These are phyloP conservation scores for Pycnonotus jocosus DNA, from an alignment of 2,113 vertebrate species.

Conservation along the genomic window DNA sequence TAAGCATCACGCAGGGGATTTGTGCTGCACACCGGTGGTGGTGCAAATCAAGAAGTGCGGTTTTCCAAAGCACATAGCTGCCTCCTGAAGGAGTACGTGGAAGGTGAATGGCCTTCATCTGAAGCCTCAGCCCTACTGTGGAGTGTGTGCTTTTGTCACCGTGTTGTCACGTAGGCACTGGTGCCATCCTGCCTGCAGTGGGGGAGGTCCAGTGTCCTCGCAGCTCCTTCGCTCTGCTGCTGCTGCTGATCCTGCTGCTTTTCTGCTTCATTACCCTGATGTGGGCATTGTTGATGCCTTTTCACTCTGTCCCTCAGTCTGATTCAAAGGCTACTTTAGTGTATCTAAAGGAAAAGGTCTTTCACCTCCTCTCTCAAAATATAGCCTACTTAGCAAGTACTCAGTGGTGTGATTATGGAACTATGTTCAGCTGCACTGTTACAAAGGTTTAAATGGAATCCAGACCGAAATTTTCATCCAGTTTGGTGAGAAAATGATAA, in stretches of 20 bases:
- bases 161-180: neutral
- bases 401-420: neutral
- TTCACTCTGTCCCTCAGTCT: neutral
- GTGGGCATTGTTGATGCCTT: slow-evolving; percentile 32
- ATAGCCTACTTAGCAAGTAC: neutral
- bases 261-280: slow-evolving; percentile 62
- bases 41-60: neutral
- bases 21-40: neutral
- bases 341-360: neutral
- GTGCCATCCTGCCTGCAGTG: neutral
- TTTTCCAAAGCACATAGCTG: neutral
- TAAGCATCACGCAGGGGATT: neutral
- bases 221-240: neutral
- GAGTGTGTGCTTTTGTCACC: neutral
- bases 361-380: slow-evolving; percentile 10
- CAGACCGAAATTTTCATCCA: slow-evolving; percentile 5
- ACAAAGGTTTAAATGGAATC: slow-evolving; percentile 43
- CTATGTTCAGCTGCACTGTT: neutral
- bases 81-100: neutral
- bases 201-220: neutral
- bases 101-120: neutral
- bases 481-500: slow-evolving; percentile 22
- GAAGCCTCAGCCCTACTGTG: fast-evolving
- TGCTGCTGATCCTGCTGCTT: slow-evolving; percentile 43
- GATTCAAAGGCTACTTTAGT: slow-evolving; percentile 34